Evolutionary conservation across 64 coral and sea anemone species (phyloP).

Genomic region (Orbicella faveolata): DNA sequence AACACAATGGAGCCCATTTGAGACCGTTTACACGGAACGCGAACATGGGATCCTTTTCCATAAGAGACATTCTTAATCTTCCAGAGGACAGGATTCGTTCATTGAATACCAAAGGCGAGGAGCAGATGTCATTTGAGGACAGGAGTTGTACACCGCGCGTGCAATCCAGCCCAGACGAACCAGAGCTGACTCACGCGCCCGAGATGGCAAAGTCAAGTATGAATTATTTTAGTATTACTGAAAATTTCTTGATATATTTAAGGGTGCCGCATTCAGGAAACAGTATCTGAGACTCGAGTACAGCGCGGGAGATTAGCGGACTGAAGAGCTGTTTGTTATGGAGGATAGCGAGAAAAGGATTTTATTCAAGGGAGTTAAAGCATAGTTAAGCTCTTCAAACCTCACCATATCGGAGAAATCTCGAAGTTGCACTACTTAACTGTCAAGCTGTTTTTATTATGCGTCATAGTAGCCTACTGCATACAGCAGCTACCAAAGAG

Average conservation of each 20-base stretch:
- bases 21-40: constrained; percentile 61
- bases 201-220: constrained; percentile 36
- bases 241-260: constrained; percentile 1
- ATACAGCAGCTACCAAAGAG: constrained; percentile 6
- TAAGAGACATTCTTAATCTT: constrained; percentile 79
- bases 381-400: constrained; percentile 24
- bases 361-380: constrained; percentile 7
- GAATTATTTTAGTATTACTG: constrained; percentile 39
- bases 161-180: constrained; percentile 1
- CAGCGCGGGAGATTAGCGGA: constrained; percentile 2
- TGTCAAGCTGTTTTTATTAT: constrained; percentile 19
- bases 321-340: constrained; percentile 32
- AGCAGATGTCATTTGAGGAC: constrained; percentile 38
- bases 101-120: constrained; percentile 32
- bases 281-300: neutral
- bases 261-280: neutral
- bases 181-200: neutral
- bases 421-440: constrained; percentile 24
- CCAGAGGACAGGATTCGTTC: constrained; percentile 66
- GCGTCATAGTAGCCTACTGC: neutral
- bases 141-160: neutral
- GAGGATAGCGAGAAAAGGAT: neutral
- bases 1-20: constrained; percentile 65
- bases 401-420: constrained; percentile 33
- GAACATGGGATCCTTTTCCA: constrained; percentile 64